Base-by-base conservation (phyloP, 2,797 vertebrate species). In the Discoglossus pictus region DNA sequence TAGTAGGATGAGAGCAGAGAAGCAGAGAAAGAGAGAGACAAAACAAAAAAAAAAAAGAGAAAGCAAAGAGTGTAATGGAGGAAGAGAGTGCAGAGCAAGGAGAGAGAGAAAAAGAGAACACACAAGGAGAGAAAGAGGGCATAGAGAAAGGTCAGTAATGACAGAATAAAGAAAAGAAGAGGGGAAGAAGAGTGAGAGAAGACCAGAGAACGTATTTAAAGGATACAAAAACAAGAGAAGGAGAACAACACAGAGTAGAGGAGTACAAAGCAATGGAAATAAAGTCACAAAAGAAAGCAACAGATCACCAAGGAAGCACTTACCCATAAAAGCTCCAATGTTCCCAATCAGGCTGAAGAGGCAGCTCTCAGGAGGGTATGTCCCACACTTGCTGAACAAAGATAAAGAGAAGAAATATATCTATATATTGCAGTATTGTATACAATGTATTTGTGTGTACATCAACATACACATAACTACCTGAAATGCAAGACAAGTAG, bases 281-380 rank as follows among this genome's bases (percentile, higher is more conserved):
- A n/a, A n/a, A n/a, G 36, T 13, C 15, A 61, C 17, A 36, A 12
- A 38, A 36, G 23, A 61, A 15, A 35, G 40, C n/a, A 34, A 5
- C 10, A 23, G 16, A 24, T 56, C 15, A 13, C 7, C 36, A 34
- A 31, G 12, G 20, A 21, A 39, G 25, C n/a, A 81, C 88, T 90
- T 79, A 97, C 94, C 94, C 93, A 95, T 95, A 82, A 97, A 94
- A 67, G 94, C 93, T 78, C 94, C 94, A 34, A 95, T 76, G 46
- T 97, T 97, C 60, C 93, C 93, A 43, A 97, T 94, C 78, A 97
- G 89, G 79, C 94, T 97, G 89, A 97, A 96, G 76, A 97, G 85
- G 74, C 94, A 97, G 84, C 94, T 97, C 80, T 97, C 94, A 2
- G 94, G 94, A 67, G 93, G 93, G 72, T 77, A 94, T 8, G 92